phyloP scores from a whole-genome alignment of 2,888 invertebrate species.

The Tortricodes alternella region DNA sequence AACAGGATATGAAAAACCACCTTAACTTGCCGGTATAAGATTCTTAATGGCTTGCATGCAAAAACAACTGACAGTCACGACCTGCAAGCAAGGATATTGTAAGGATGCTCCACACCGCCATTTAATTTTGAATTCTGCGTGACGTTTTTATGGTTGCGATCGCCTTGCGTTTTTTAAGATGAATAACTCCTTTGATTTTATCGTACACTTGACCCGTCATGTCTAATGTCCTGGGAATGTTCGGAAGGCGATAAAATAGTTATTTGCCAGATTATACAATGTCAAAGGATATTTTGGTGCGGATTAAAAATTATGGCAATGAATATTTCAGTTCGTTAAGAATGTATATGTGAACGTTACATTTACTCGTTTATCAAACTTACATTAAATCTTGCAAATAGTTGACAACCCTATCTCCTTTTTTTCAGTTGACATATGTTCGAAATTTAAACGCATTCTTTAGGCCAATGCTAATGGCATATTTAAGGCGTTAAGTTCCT shows the following conservation, averaged over 20 bases:
- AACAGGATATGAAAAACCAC: slow-evolving; percentile 36
- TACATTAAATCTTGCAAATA: too few species aligned
- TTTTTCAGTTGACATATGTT: neutral
- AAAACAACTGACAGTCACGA: slow-evolving; percentile 67
- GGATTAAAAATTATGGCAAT: neutral
- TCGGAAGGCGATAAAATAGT: slow-evolving; percentile 61
- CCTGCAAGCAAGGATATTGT: slow-evolving; percentile 69
- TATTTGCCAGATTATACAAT: slow-evolving; percentile 49
- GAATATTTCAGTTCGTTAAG: too few species aligned
- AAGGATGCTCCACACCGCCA: slow-evolving; percentile 48
- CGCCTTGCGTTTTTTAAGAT: slow-evolving; percentile 40
- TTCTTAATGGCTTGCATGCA: slow-evolving; percentile 34
- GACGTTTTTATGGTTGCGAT: slow-evolving; percentile 40
- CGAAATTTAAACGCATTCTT: neutral
- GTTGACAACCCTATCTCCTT: neutral
- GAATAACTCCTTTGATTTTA: slow-evolving; percentile 73
- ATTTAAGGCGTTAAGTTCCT: slow-evolving; percentile 12
- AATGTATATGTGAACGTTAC: too few species aligned
- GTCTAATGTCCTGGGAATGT: slow-evolving; percentile 74
- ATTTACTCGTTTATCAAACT: too few species aligned
- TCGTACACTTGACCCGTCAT: slow-evolving; percentile 75
- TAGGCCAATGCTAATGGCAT: neutral
- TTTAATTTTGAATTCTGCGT: slow-evolving; percentile 40
- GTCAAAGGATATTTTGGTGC: neutral
- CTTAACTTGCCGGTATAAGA: slow-evolving; percentile 34